Conservation (phyloP, 2,888 invertebrate species). For the Sarcophaga variegata region DNA sequence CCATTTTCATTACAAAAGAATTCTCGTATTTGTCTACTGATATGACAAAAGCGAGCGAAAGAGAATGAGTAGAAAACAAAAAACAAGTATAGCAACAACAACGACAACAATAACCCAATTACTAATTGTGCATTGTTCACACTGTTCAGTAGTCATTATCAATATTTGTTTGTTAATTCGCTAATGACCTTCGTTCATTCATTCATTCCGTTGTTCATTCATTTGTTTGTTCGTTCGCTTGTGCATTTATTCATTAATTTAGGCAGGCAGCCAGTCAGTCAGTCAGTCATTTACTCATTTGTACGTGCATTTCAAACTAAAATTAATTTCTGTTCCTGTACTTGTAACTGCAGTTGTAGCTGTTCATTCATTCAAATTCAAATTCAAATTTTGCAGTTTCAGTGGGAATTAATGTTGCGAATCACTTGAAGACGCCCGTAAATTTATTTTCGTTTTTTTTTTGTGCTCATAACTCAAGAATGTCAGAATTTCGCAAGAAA, state of each 20-base stretch:
- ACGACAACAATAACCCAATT: slow-evolving; percentile 10
- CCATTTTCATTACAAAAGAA: neutral
- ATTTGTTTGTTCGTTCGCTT: neutral
- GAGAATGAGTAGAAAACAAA: neutral
- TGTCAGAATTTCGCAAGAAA: slow-evolving; percentile 32
- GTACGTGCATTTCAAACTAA: neutral
- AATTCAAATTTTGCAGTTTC: slow-evolving; percentile 45
- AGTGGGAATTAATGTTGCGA: slow-evolving; percentile 61
- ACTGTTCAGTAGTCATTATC: slow-evolving; percentile 49
- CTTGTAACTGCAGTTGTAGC: neutral
- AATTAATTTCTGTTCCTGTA: neutral
- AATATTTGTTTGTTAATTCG: slow-evolving; percentile 49
- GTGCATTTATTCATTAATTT: neutral
- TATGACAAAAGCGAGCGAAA: neutral
- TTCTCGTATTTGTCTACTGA: neutral
- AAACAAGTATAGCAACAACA: neutral
- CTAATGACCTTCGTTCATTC: slow-evolving; percentile 61
- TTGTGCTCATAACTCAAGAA: slow-evolving; percentile 43
- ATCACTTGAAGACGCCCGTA: slow-evolving; percentile 5
- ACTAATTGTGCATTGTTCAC: slow-evolving; percentile 22
- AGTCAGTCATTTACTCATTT: slow-evolving; percentile 4
- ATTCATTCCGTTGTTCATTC: slow-evolving; percentile 19
- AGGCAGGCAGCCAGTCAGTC: neutral
- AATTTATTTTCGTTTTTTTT: neutral
- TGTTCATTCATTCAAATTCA: slow-evolving; percentile 53